Evolutionary conservation across 2,888 invertebrate species (phyloP).

Genomic region (Idaea straminata): DNA sequence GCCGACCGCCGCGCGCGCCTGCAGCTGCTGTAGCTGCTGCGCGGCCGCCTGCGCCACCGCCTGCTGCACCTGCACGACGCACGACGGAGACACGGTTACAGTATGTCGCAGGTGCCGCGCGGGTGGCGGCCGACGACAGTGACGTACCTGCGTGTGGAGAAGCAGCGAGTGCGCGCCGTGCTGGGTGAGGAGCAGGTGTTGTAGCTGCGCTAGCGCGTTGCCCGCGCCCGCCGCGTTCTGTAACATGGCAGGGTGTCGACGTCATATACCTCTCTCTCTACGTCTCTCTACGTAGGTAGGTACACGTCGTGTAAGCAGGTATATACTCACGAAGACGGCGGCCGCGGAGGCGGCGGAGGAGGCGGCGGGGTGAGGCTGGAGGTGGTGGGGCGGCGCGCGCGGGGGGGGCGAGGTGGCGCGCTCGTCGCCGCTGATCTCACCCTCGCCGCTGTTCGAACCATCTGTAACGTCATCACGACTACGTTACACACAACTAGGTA

Average conservation of each 20-base stretch:
- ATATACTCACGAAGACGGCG: constrained; percentile 49
- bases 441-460: constrained; percentile 73
- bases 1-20: no score
- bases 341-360: constrained; percentile 45
- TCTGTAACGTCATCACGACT: constrained; percentile 39
- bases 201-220: constrained; percentile 69
- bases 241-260: constrained; percentile 10
- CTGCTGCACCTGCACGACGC: constrained; percentile 82
- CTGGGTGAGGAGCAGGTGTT: constrained; percentile 69
- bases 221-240: constrained; percentile 68
- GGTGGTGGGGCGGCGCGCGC: constrained; percentile 49
- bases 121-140: no score
- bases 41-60: constrained; percentile 92
- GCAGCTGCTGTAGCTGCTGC: constrained; percentile 90
- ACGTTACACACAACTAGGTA: no score
- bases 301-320: background rate
- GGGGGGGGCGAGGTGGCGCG: constrained; percentile 55
- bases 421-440: constrained; percentile 67
- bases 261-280: background rate
- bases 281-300: no score
- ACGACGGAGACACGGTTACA: no score
- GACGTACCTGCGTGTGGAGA: constrained; percentile 59
- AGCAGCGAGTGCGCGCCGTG: constrained; percentile 72
- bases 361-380: constrained; percentile 39
- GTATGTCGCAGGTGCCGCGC: no score